Conservation (phyloP, 2,888 invertebrate genomes). For the Chymomyza caudatula region DNA sequence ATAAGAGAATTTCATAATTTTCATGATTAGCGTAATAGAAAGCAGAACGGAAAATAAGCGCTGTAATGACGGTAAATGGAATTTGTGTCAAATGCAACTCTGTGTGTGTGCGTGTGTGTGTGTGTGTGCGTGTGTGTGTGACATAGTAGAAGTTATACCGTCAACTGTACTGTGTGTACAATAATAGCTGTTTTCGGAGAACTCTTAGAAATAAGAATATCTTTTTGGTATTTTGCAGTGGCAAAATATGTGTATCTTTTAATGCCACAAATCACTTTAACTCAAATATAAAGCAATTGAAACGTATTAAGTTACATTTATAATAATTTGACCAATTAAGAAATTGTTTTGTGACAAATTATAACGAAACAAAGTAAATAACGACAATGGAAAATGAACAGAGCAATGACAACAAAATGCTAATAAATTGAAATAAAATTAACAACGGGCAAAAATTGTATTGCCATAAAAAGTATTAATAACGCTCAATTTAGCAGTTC, state of each 20-base stretch:
- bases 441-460: constrained; percentile 36
- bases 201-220: background rate
- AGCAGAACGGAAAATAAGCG: constrained; percentile 43
- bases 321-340: constrained; percentile 40
- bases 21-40: constrained; percentile 34
- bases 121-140: background rate
- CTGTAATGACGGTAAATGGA: constrained; percentile 34
- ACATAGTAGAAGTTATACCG: background rate
- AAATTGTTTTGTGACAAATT: constrained; percentile 41
- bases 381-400: constrained; percentile 33
- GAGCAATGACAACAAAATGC: constrained; percentile 29
- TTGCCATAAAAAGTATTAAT: background rate
- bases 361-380: constrained; percentile 23
- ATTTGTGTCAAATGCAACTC: constrained; percentile 33
- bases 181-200: background rate
- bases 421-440: constrained; percentile 54
- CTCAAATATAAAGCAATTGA: no score
- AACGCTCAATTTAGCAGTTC: background rate
- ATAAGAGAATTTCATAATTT: constrained; percentile 35
- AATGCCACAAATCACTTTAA: background rate
- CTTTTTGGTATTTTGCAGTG: no score
- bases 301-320: background rate
- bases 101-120: background rate
- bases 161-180: background rate
- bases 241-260: background rate